Evolutionary conservation across 2,888 invertebrate species (phyloP).

Genomic region (Ormyrus thymus): DNA sequence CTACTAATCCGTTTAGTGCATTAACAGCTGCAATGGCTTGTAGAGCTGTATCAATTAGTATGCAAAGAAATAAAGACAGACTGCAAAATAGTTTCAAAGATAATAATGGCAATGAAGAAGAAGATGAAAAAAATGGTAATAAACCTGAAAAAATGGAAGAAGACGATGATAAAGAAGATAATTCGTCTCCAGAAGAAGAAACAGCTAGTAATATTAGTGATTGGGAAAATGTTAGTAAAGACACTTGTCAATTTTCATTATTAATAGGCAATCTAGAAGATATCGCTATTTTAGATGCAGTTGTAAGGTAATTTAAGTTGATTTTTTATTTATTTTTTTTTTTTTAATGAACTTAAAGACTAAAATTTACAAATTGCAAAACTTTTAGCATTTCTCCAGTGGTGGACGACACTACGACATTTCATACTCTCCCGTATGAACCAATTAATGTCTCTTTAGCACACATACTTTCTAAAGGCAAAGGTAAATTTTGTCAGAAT

Average conservation of each 20-base stretch:
- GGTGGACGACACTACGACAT: slow-evolving; percentile 65
- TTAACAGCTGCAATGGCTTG: slow-evolving; percentile 90
- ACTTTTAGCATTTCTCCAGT: slow-evolving; percentile 64
- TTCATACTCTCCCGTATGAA: slow-evolving; percentile 67
- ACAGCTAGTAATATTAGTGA: slow-evolving; percentile 70
- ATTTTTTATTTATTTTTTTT: not conserved
- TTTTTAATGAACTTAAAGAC: slow-evolving; percentile 6
- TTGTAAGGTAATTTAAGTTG: slow-evolving; percentile 74
- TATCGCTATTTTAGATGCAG: slow-evolving; percentile 85
- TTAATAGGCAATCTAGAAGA: slow-evolving; percentile 93
- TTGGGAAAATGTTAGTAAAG: slow-evolving; percentile 90
- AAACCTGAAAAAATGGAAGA: slow-evolving; percentile 60
- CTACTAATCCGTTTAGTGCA: slow-evolving; percentile 85
- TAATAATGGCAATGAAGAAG: slow-evolving; percentile 62
- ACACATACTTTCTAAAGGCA: slow-evolving; percentile 72
- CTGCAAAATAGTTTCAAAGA: slow-evolving; percentile 56
- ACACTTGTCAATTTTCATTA: slow-evolving; percentile 90
- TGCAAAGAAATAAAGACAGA: slow-evolving; percentile 75
- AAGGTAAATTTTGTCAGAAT: slow-evolving; percentile 65
- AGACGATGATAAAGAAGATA: slow-evolving; percentile 71
- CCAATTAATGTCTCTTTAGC: slow-evolving; percentile 70
- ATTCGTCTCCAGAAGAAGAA: slow-evolving; percentile 77
- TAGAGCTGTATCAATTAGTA: slow-evolving; percentile 81
- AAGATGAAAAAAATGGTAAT: slow-evolving; percentile 62
- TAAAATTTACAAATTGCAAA: slow-evolving; percentile 3